Evolutionary conservation across 64 coral and sea anemone species (phyloP).

Genomic region (Catalaphyllia jardinei): DNA sequence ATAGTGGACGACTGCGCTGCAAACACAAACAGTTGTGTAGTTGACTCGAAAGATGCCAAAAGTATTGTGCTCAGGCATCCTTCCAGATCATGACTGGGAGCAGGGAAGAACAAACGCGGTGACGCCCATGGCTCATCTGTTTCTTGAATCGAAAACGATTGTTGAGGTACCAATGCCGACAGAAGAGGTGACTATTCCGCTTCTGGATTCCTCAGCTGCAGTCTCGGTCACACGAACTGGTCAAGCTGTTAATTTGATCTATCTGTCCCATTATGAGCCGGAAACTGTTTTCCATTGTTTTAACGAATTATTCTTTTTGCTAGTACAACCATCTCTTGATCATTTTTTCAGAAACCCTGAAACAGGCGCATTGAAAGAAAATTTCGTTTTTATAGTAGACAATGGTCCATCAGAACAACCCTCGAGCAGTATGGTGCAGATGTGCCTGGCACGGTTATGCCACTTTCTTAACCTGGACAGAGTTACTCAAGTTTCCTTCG

Average conservation of each 20-base stretch:
- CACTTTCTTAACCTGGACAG: slow-evolving; percentile 41
- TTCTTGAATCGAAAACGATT: slow-evolving; percentile 7
- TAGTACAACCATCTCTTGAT: slow-evolving; percentile 19
- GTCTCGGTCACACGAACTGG: slow-evolving; percentile 38
- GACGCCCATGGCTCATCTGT: slow-evolving; percentile 63
- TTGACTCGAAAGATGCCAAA: slow-evolving; percentile 72
- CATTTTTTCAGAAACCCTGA: slow-evolving; percentile 40
- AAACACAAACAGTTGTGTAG: slow-evolving; percentile 25
- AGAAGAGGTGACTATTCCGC: slow-evolving; percentile 27
- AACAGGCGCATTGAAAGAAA: slow-evolving; percentile 40
- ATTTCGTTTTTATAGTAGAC: slow-evolving; percentile 57
- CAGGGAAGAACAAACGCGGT: slow-evolving; percentile 49
- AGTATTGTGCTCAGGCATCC: slow-evolving; percentile 47
- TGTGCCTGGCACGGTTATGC: slow-evolving; percentile 23
- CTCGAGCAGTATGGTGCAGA: slow-evolving; percentile 51
- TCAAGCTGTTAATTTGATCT: background rate
- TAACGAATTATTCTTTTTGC: slow-evolving; percentile 48
- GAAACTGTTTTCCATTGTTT: slow-evolving; percentile 55
- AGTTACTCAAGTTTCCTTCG: slow-evolving; percentile 52
- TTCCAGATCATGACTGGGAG: slow-evolving; percentile 71
- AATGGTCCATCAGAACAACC: slow-evolving; percentile 55
- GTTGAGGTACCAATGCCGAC: background rate
- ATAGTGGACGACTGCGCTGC: slow-evolving; percentile 27
- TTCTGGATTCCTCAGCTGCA: slow-evolving; percentile 17
- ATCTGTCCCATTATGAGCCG: slow-evolving; percentile 51